These are phyloP conservation scores for Collichthys lucidus DNA, from an alignment of 2,113 vertebrate species.

Conservation along the genomic window DNA sequence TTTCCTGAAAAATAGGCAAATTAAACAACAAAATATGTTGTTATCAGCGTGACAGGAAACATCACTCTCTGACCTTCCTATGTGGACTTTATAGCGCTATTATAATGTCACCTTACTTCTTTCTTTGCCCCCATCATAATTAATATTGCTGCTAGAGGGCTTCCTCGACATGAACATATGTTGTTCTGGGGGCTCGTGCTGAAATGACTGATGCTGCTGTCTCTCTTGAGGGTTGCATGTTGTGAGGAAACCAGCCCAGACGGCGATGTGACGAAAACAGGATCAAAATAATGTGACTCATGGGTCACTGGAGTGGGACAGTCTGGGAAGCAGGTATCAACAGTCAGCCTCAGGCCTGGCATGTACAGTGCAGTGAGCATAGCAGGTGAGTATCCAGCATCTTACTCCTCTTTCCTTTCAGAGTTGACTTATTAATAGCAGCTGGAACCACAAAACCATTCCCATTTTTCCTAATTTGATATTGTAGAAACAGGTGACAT, in stretches of 20 bases:
- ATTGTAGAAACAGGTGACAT: too few relatives aligned
- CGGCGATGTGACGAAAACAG: background rate
- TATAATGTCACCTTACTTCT: background rate
- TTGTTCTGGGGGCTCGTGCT: background rate
- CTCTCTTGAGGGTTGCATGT: background rate
- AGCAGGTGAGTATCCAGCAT: background rate
- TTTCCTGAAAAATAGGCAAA: background rate
- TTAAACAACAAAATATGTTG: background rate
- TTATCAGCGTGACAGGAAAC: background rate
- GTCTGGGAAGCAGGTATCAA: slow-evolving; percentile 1
- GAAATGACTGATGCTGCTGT: background rate
- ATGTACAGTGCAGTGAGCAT: background rate
- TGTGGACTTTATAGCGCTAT: background rate
- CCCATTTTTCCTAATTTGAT: background rate
- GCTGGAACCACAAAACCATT: background rate
- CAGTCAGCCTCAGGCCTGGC: background rate
- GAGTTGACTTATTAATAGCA: background rate
- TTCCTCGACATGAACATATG: background rate
- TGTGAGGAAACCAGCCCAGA: background rate
- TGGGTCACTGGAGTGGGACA: slow-evolving; percentile 12
- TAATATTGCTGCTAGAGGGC: background rate
- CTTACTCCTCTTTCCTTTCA: background rate
- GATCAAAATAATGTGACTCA: slow-evolving; percentile 23
- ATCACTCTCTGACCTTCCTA: background rate
- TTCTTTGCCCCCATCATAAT: background rate